Percentiles rank a stretch among this genome's conserved stretches.
phyloP scores from a whole-genome alignment of 2,113 vertebrate genomes.

The Lota lota region DNA sequence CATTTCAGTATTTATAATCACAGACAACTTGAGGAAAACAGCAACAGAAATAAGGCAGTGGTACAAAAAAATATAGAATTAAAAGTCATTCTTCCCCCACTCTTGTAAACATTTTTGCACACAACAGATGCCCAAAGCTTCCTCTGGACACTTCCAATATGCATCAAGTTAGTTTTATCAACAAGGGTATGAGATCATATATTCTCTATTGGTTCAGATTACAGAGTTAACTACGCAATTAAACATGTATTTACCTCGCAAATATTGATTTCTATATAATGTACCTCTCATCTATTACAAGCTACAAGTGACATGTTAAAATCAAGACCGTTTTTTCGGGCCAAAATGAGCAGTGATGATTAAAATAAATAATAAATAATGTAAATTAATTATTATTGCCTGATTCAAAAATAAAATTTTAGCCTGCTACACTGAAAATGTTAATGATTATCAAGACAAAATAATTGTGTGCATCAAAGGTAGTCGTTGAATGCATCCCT shows the following conservation, averaged over 20 bases:
- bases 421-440: too few relatives aligned
- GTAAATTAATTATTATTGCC: too few relatives aligned
- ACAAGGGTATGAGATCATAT: conserved; percentile 7
- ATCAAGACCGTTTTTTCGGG: too few relatives aligned
- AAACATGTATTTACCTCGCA: conserved; percentile 1
- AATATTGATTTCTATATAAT: conserved; percentile 1
- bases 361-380: too few relatives aligned
- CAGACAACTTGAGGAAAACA: conserved; percentile 14
- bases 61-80: conserved; percentile 3
- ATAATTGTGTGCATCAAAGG: too few relatives aligned
- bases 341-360: too few relatives aligned
- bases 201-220: conserved; percentile 32
- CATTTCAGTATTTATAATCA: conserved; percentile 28
- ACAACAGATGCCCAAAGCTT: conserved; percentile 14
- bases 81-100: conserved; percentile 8
- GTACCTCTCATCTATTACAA: conserved; percentile 13
- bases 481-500: too few relatives aligned
- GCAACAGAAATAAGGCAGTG: conserved; percentile 44
- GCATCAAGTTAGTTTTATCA: conserved; percentile 5
- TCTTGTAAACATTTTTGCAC: conserved; percentile 46
- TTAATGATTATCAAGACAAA: too few relatives aligned
- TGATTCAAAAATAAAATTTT: too few relatives aligned
- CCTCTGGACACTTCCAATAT: conserved; percentile 12
- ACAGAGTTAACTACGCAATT: conserved; percentile 8
- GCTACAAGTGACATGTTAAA: too few relatives aligned